Percentiles rank a stretch among this genome's conserved stretches.
Evolutionary conservation across 2,888 invertebrate genomes (phyloP).

Genomic region (Drosophila paranaensis): DNA sequence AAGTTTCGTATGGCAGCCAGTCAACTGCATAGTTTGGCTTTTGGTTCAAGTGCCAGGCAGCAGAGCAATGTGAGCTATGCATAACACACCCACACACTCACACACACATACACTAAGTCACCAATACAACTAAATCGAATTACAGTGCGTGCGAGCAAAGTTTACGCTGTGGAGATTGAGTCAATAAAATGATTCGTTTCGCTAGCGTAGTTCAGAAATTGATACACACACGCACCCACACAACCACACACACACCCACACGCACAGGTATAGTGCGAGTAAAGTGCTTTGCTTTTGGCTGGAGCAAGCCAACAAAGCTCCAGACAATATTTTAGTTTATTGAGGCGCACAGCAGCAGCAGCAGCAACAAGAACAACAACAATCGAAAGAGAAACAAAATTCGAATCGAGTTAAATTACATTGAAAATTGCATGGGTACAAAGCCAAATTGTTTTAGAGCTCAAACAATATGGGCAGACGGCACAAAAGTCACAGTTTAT

Average conservation of each 20-base stretch:
- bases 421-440: slow-evolving; percentile 69
- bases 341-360: slow-evolving; percentile 24
- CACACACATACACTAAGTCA: slow-evolving; percentile 16
- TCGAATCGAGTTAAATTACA: slow-evolving; percentile 72
- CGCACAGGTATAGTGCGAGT: slow-evolving; percentile 11
- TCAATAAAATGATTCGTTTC: slow-evolving; percentile 75
- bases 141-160: slow-evolving; percentile 63
- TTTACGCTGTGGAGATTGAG: slow-evolving; percentile 75
- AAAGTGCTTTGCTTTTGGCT: slow-evolving; percentile 42
- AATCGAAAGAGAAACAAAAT: slow-evolving; percentile 40
- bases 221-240: slow-evolving; percentile 57
- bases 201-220: slow-evolving; percentile 59
- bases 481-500: background rate
- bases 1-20: slow-evolving; percentile 67
- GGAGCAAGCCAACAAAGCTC: slow-evolving; percentile 10
- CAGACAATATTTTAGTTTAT: slow-evolving; percentile 56
- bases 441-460: slow-evolving; percentile 48
- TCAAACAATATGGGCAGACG: slow-evolving; percentile 27
- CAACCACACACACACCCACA: slow-evolving; percentile 6
- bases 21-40: slow-evolving; percentile 73
- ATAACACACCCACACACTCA: slow-evolving; percentile 41
- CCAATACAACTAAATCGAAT: slow-evolving; percentile 64
- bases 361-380: slow-evolving; percentile 16
- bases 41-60: slow-evolving; percentile 55
- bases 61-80: slow-evolving; percentile 56